phyloP scores from a whole-genome alignment of 2,888 invertebrate species.

The Alcis repandata region DNA sequence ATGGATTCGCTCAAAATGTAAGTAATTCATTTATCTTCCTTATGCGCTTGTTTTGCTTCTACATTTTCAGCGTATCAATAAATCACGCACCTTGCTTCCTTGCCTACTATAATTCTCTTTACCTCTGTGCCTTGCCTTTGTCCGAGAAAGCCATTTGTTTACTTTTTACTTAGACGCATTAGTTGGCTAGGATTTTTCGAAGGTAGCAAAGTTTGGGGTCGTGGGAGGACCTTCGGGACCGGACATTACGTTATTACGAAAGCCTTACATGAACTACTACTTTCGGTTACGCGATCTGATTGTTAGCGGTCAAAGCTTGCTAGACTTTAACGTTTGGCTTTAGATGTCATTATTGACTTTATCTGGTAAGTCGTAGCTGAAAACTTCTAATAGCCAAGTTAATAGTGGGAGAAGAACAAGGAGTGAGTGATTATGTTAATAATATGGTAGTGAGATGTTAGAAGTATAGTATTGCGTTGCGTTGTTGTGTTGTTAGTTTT shows the following conservation, averaged over 20 bases:
- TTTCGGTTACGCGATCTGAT: background rate
- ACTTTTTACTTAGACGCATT: slow-evolving; percentile 56
- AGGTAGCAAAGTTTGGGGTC: slow-evolving; percentile 7
- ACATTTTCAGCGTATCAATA: slow-evolving; percentile 76
- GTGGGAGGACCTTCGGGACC: slow-evolving; percentile 2
- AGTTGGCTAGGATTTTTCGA: slow-evolving; percentile 26
- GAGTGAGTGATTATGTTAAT: no score
- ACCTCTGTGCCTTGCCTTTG: slow-evolving; percentile 60
- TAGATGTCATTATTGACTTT: no score
- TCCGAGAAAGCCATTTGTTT: slow-evolving; percentile 65
- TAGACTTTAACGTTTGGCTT: no score
- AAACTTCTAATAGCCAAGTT: no score
- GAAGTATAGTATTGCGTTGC: no score
- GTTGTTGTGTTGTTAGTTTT: no score
- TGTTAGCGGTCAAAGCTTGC: no score
- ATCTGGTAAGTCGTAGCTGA: no score
- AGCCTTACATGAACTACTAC: background rate
- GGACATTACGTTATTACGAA: slow-evolving; percentile 9
- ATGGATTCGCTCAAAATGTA: slow-evolving; percentile 67
- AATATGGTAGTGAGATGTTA: no score
- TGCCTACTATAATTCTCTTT: slow-evolving; percentile 73
- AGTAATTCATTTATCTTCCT: slow-evolving; percentile 83
- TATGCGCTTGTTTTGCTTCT: slow-evolving; percentile 76
- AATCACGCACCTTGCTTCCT: slow-evolving; percentile 78
- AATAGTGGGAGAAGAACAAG: no score